Evolutionary conservation across 2,797 vertebrate species (phyloP).

Genomic region (Clamator glandarius): DNA sequence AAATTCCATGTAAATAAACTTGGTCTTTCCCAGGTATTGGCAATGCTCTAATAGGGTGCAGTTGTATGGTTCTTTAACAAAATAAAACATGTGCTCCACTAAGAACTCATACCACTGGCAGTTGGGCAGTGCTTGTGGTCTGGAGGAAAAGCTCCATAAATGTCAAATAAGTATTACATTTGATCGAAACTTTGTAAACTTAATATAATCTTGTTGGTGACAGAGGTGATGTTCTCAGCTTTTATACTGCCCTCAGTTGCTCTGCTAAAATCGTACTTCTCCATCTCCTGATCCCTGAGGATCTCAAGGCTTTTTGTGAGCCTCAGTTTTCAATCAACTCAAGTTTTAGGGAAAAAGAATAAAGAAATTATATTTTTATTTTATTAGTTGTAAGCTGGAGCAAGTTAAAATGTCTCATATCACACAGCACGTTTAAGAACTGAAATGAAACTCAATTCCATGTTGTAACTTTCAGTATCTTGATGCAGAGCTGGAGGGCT

Average conservation of each 20-base stretch:
- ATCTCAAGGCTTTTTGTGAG: background rate
- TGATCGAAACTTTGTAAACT: background rate
- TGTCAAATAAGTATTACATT: background rate
- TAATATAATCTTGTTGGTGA: background rate
- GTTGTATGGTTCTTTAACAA: background rate
- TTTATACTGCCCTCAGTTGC: background rate
- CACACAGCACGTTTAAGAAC: background rate
- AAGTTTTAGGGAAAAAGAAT: background rate
- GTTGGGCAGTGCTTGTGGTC: background rate
- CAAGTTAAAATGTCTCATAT: background rate
- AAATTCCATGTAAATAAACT: conserved; percentile 28
- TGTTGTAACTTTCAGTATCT: background rate
- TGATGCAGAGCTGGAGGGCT: background rate
- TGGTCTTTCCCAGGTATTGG: background rate
- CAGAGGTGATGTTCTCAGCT: background rate
- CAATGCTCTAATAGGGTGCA: background rate
- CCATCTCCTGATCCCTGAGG: background rate
- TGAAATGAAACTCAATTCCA: background rate
- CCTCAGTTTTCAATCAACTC: background rate
- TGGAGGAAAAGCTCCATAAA: background rate
- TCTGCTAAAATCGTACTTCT: background rate
- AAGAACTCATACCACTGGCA: background rate
- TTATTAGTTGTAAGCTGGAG: background rate
- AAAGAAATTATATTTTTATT: background rate
- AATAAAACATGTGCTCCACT: background rate